Evolutionary conservation across 1,140 invertebrate genomes (phyloP).

Genomic region (Kradibia gibbosae): DNA sequence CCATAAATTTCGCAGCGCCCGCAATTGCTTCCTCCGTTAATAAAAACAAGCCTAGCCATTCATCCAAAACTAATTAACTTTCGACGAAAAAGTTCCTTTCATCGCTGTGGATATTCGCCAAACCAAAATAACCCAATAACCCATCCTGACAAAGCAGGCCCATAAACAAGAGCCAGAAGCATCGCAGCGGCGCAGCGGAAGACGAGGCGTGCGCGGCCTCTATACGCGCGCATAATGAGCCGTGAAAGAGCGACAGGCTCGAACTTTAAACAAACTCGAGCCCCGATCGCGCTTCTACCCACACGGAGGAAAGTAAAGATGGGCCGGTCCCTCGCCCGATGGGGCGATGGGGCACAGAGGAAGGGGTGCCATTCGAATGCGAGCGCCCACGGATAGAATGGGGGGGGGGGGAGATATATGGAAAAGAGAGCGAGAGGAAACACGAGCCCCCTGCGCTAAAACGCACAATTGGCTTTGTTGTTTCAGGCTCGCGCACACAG

Average conservation of each 20-base stretch:
- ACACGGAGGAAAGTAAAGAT: neutral
- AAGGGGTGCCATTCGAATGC: too few relatives aligned
- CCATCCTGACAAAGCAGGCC: neutral
- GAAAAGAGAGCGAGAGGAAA: neutral
- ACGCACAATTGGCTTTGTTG: conserved; percentile 41
- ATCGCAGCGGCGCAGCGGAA: neutral
- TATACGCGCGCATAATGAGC: conserved; percentile 5
- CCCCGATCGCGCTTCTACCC: neutral
- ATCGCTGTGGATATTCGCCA: neutral
- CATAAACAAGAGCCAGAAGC: neutral
- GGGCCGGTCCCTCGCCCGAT: too few relatives aligned
- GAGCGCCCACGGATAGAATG: neutral
- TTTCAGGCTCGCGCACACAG: conserved; percentile 7
- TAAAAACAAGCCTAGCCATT: neutral
- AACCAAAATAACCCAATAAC: conserved; percentile 15
- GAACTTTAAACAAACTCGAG: neutral
- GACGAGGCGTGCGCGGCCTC: neutral
- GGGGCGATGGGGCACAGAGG: too few relatives aligned
- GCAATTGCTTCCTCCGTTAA: neutral
- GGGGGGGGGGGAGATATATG: neutral
- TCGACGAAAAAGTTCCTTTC: neutral
- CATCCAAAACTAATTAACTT: neutral
- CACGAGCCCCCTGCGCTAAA: conserved; percentile 1
- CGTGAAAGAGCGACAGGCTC: conserved; percentile 11
- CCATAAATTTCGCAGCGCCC: neutral